phyloP scores from a whole-genome alignment of 2,888 invertebrate genomes.

The Tupiocoris notatus region DNA sequence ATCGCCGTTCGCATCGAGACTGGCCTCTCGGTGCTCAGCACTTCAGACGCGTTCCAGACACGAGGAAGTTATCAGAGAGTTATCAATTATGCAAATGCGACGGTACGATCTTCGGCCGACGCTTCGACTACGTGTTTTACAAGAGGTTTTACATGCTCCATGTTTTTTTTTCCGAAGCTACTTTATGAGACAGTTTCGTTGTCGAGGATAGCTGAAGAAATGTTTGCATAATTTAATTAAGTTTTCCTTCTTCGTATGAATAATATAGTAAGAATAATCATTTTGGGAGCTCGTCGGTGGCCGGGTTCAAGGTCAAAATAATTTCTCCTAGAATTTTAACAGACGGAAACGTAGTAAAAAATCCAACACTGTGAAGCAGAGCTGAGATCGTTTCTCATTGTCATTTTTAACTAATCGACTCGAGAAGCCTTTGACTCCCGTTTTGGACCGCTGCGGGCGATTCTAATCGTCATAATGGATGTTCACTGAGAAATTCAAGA shows the following conservation, averaged over 20 bases:
- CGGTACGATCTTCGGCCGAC: not conserved
- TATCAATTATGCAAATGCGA: slow-evolving; percentile 24
- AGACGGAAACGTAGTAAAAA: too few species aligned
- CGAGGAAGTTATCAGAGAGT: slow-evolving; percentile 22
- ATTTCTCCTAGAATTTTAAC: too few species aligned
- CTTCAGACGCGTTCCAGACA: slow-evolving; percentile 21
- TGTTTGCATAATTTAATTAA: not conserved
- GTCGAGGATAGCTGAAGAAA: not conserved
- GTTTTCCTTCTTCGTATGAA: not conserved
- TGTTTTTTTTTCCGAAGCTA: not conserved
- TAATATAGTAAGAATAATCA: not conserved
- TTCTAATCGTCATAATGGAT: too few species aligned
- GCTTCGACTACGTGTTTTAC: slow-evolving; percentile 20
- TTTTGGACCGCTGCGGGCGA: too few species aligned
- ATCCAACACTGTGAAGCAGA: too few species aligned
- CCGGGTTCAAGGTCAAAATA: too few species aligned
- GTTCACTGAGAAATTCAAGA: too few species aligned
- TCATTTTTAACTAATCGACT: too few species aligned
- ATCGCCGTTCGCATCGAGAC: not conserved
- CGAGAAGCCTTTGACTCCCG: too few species aligned
- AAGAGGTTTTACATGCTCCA: slow-evolving; percentile 17
- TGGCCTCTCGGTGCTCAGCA: not conserved
- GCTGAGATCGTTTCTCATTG: too few species aligned
- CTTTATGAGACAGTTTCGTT: not conserved
- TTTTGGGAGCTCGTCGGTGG: too few species aligned